phyloP scores from a whole-genome alignment of 2,888 invertebrate genomes.

The Dastarcus helophoroides region DNA sequence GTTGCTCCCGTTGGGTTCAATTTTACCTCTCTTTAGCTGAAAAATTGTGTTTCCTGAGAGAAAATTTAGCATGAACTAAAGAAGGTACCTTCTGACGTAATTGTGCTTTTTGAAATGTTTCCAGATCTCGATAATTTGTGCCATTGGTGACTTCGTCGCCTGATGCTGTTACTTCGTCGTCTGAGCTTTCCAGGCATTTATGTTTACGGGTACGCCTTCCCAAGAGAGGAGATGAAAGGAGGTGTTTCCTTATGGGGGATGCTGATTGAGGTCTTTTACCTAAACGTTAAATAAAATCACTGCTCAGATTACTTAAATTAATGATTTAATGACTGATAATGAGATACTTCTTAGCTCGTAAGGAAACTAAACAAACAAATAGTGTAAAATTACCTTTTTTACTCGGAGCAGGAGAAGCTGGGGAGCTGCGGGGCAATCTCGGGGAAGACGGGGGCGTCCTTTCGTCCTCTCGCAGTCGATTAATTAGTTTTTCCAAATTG shows the following conservation, averaged over 20 bases:
- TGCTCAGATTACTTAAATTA: conserved; percentile 6
- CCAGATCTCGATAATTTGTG: conserved; percentile 72
- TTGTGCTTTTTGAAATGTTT: conserved; percentile 86
- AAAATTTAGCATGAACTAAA: too few relatives aligned
- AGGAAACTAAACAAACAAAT: too few relatives aligned
- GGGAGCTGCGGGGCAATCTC: conserved; percentile 65
- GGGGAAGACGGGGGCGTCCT: conserved; percentile 41
- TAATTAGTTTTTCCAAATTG: conserved; percentile 47
- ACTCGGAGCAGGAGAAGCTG: conserved; percentile 58
- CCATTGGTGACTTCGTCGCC: conserved; percentile 51
- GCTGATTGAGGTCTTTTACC: conserved; percentile 64
- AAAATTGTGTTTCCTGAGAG: too few relatives aligned
- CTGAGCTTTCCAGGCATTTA: conserved; percentile 62
- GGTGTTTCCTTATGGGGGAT: conserved; percentile 65
- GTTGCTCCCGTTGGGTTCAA: conserved; percentile 41
- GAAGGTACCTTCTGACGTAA: conserved; percentile 70
- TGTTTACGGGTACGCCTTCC: conserved; percentile 64
- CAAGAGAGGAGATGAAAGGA: conserved; percentile 75
- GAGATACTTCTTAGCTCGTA: too few relatives aligned
- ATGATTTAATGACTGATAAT: too few relatives aligned
- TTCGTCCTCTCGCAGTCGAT: conserved; percentile 44
- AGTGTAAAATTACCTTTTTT: conserved; percentile 43
- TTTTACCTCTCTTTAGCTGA: conserved; percentile 63
- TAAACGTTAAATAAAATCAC: conserved; percentile 12
- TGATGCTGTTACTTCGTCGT: conserved; percentile 63